These are phyloP conservation scores for Thunnus albacares DNA, from an alignment of 2,797 vertebrate species.

Conservation along the genomic window DNA sequence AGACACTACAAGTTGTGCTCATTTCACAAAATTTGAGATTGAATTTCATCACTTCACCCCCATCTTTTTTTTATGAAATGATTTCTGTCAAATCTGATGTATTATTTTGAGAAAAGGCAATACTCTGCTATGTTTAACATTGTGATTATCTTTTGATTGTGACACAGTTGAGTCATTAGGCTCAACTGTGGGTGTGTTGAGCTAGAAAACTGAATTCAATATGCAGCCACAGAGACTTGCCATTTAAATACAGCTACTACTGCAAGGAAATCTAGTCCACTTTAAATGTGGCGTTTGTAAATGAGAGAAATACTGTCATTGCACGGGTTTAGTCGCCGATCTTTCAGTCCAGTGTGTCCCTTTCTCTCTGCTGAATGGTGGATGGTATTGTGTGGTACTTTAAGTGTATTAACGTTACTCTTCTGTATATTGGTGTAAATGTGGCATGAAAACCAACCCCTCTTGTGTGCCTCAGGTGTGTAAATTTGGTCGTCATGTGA, in stretches of 20 bases:
- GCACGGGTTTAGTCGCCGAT: conserved; percentile 59
- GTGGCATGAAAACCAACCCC: conserved; percentile 82
- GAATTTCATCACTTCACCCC: neutral
- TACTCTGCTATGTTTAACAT: conserved; percentile 25
- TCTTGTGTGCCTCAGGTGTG: conserved; percentile 81
- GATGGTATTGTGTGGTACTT: conserved; percentile 66
- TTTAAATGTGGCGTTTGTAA: conserved; percentile 53
- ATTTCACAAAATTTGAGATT: conserved; percentile 18
- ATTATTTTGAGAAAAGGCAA: conserved; percentile 49
- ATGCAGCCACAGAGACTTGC: conserved; percentile 70
- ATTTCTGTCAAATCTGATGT: neutral
- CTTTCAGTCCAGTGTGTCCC: conserved; percentile 55
- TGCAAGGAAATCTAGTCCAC: conserved; percentile 49
- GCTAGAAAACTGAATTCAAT: conserved; percentile 43
- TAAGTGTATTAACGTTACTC: conserved; percentile 72
- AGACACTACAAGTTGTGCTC: conserved; percentile 22
- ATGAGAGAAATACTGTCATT: conserved; percentile 45
- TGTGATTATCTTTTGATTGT: neutral
- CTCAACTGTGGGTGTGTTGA: conserved; percentile 37
- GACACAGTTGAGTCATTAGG: conserved; percentile 7
- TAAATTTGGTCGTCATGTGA: conserved; percentile 71
- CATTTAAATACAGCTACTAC: conserved; percentile 54
- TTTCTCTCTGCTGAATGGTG: conserved; percentile 66
- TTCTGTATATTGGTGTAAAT: conserved; percentile 78
- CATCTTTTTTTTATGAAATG: neutral